These are phyloP conservation scores for Corythaeola cristata DNA, from an alignment of 2,113 vertebrate genomes.

Conservation along the genomic window DNA sequence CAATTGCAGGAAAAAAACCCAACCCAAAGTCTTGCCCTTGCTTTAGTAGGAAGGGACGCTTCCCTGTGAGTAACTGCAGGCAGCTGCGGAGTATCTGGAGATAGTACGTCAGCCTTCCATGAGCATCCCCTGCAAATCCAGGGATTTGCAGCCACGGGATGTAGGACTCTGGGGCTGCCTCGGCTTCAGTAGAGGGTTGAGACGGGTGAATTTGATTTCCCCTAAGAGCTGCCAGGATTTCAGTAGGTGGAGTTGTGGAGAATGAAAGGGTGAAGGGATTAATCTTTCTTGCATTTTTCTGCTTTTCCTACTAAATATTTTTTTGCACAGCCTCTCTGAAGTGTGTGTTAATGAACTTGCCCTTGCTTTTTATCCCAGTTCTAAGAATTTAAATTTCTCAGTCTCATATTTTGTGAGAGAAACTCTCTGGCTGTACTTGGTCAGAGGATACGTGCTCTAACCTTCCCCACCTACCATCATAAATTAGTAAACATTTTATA, in stretches of 20 bases:
- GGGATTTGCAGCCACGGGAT: fast-evolving
- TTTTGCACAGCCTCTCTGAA: neutral
- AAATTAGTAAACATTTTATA: neutral
- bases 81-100: neutral
- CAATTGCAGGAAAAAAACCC: fast-evolving
- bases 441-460: neutral
- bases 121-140: neutral
- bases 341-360: neutral
- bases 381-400: neutral
- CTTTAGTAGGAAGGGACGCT: neutral
- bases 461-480: neutral
- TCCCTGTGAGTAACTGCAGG: neutral
- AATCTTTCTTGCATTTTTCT: neutral
- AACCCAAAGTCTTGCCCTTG: neutral
- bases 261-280: neutral
- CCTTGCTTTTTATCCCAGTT: neutral
- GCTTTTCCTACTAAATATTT: neutral
- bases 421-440: neutral
- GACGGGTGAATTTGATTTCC: neutral
- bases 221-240: neutral
- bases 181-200: neutral
- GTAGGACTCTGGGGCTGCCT: neutral
- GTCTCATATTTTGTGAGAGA: neutral
- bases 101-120: neutral
- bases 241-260: neutral